Evolutionary conservation across 2,113 vertebrate species (phyloP).

Genomic region (Festucalex cinctus): DNA sequence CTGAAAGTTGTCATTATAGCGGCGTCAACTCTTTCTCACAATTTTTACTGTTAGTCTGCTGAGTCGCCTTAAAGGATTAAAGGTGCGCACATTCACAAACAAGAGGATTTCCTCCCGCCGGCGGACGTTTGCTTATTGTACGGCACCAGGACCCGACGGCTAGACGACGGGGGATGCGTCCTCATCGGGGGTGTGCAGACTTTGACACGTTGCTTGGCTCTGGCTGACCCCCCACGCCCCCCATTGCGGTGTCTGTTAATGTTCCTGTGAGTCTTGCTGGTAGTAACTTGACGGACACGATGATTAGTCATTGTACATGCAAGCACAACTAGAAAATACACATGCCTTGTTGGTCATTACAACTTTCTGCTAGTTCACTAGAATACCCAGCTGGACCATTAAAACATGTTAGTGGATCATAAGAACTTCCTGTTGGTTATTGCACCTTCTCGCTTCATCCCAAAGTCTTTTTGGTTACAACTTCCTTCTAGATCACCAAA

Average conservation of each 20-base stretch:
- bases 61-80: constrained; percentile 57
- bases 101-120: constrained; percentile 31
- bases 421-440: no score
- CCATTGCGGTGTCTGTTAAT: constrained; percentile 18
- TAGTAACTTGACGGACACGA: not conserved
- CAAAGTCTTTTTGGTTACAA: no score
- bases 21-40: not conserved
- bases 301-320: not conserved
- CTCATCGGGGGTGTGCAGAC: not conserved
- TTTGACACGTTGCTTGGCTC: not conserved
- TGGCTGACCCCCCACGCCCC: not conserved
- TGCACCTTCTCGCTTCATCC: no score
- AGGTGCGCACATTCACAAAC: not conserved
- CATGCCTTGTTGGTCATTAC: not conserved
- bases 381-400: no score
- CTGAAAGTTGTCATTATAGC: not conserved
- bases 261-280: not conserved
- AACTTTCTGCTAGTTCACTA: not conserved
- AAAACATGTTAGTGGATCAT: no score
- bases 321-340: not conserved
- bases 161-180: not conserved
- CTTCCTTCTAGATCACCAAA: no score
- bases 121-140: constrained; percentile 30
- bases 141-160: not conserved
- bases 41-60: constrained; percentile 34